Evolutionary conservation across 2,888 invertebrate genomes (phyloP), one percentile per base, ranked within the genome.

Genomic region (Volucella bombylans): DNA sequence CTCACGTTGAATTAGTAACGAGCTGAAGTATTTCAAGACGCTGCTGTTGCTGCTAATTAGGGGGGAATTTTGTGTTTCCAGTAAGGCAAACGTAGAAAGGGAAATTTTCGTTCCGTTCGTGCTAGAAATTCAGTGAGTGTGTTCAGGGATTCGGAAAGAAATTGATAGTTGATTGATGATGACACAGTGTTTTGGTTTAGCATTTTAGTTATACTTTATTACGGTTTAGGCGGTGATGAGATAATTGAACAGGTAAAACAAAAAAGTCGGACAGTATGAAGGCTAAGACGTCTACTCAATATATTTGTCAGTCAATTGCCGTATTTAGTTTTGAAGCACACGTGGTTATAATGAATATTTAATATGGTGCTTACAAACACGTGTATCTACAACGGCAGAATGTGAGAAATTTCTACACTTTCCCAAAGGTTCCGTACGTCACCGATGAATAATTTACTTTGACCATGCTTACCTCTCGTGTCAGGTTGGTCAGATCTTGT

Each of bases 1-100:
- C 65, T 18, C 62, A 55, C 55, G 59, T 62, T 67, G 82, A 82
- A 82, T 82, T 67, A 50, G 49, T 67, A 77, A 82, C 57, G 43
- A 50, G 31, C 31, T 31, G 6, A 31, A 23, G 65, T 38, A 57
- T 45, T 50, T 49, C 57, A 67, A 76, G 67, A 54, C 54, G 54
- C 77, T 62, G 31, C 69, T 61, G 1, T 8, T 8, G 55, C 55
- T 12, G 45, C 62, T 79, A 83, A 79, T 83, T 83, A 83, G 59
- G 65, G 50, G 57, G 18, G 73, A 6, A 31, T 31, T 64, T 47
- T 61, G 38, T 69, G 52, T 45, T 67, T 67, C n/a, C 4, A 49
- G 41, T 52, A 68, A n/a, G 64, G 59, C 10, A 55, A 52, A 31
- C 62, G 41, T 72, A 55, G 79, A 74, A 79, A 83, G 79, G 82